These are phyloP conservation scores for Cebus imitator DNA, from an alignment of 2,113 vertebrate species.

Conservation along the genomic window DNA sequence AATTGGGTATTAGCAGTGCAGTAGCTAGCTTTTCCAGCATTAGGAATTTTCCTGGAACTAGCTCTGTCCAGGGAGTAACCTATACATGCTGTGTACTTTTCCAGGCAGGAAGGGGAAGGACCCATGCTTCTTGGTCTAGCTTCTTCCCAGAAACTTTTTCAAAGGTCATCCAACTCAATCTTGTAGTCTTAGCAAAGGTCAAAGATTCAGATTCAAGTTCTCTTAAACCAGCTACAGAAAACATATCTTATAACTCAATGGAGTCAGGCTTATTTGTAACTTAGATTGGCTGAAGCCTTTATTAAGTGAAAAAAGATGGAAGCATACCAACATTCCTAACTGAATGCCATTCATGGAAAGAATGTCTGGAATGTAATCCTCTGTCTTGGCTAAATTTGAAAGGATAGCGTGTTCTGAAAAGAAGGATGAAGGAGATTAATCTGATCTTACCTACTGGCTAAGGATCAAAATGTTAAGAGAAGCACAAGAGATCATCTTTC, in stretches of 20 bases:
- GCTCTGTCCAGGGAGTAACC: background rate
- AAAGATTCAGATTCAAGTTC: background rate
- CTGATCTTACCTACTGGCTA: background rate
- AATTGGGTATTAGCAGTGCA: background rate
- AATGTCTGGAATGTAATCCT: background rate
- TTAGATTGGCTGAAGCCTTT: background rate
- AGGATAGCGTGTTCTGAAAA: constrained; percentile 22
- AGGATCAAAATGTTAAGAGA: background rate
- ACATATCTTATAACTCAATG: background rate
- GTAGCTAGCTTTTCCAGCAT: background rate
- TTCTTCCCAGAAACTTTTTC: background rate
- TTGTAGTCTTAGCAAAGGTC: background rate
- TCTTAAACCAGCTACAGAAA: background rate
- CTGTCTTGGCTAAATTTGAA: background rate
- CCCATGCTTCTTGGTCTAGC: fast-evolving
- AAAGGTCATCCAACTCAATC: background rate
- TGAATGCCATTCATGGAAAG: background rate
- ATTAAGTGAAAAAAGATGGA: background rate
- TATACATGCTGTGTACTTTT: background rate
- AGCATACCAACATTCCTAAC: background rate
- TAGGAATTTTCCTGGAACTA: background rate
- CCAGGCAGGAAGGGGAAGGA: background rate
- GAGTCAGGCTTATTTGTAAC: background rate
- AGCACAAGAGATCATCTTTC: background rate
- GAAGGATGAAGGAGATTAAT: background rate